Base-by-base conservation (phyloP, 2,113 vertebrate species). In the Corydoras sp. region DNA sequence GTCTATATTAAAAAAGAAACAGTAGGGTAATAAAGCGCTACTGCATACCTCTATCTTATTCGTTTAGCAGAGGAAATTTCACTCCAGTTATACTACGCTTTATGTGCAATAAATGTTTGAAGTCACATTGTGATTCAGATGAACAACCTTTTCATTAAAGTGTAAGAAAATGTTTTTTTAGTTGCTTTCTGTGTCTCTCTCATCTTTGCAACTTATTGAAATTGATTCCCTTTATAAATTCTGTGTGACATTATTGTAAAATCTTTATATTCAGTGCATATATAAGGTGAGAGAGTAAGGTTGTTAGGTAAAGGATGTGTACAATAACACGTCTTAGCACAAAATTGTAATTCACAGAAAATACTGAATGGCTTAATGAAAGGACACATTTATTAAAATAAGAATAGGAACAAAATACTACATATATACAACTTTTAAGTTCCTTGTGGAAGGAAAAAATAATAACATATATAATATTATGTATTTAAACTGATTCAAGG, bases 371-470 rank as follows among this genome's bases (percentile, higher is more conserved):
- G 48, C 32, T 54, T 29, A 75, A 84, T 58, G 60, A 83, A 82
- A 86, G 69, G 79, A 60, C 77, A 77, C 29, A 77, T 90, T 88
- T 88, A 88, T 86, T 77, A 76, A 81, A 78, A 80, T 77, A 83
- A 79, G 76, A 80, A 82, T 83, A 18, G 5, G 67, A 82, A 65
- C 18, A 63, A 43, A 79, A 60, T 75, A 76, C 43, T 76, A 69
- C 76, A 75, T 73, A 89, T 89, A 79, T 88, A 88, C 85, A 89
- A 86, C 86, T 81, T 74, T 7, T 81, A 55, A 73, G 81, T 72
- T 76, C 58, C 51, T 73, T 51, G 12, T 62, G 32, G 32, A 58
- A 55, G 64, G 12, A 55, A 49, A 49, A 62, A 73, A 62, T 30
- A 29, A 43, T 60, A 43, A 43, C 15, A 67, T 55, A 54, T 55